Evolutionary conservation across 2,113 vertebrate species (phyloP).

Genomic region (Haemorhous mexicanus): DNA sequence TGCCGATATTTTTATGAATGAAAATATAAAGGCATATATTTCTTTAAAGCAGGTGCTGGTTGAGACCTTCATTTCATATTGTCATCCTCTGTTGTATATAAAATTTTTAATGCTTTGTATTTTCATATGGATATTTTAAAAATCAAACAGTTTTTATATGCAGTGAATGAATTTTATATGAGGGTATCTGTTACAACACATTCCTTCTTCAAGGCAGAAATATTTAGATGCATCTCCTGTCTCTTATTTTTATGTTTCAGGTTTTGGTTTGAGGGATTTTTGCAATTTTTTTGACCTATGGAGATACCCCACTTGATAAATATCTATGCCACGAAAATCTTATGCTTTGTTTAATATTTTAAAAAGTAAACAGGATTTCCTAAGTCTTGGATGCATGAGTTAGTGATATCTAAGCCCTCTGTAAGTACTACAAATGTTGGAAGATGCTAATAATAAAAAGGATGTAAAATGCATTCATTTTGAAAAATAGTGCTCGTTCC

Average conservation of each 20-base stretch:
- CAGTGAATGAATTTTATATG: not conserved
- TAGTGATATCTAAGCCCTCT: not conserved
- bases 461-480: not conserved
- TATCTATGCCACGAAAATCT: not conserved
- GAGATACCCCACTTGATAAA: not conserved
- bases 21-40: not conserved
- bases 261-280: not conserved
- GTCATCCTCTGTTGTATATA: not conserved
- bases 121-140: not conserved
- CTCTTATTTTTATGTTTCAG: not conserved
- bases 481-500: not conserved
- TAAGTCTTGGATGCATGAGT: not conserved
- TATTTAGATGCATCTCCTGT: not conserved
- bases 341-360: not conserved
- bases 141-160: not conserved
- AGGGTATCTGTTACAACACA: not conserved
- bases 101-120: not conserved
- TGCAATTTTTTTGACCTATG: not conserved
- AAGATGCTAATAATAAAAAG: not conserved
- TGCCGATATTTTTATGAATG: not conserved
- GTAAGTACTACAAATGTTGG: not conserved
- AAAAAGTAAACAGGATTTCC: not conserved
- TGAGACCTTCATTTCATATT: not conserved
- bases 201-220: slow-evolving; percentile 4
- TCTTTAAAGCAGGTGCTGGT: not conserved